Base-by-base conservation (phyloP, 2,113 vertebrate species). In the Clarias gariepinus region DNA sequence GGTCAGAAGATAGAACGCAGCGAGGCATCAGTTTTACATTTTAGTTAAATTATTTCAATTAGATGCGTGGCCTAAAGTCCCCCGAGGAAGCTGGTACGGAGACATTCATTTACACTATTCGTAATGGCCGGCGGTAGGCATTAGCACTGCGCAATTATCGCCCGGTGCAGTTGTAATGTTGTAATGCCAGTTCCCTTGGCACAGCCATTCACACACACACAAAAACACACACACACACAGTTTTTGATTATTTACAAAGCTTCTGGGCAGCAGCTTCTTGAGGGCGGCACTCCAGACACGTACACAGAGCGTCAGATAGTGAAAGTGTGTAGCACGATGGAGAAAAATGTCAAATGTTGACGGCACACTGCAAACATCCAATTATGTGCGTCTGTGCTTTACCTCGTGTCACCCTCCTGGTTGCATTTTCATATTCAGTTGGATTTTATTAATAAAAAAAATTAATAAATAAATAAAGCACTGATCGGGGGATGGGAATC, bases 111-210 rank as follows among this genome's bases (percentile, higher is more conserved):
- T 80, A 71, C 77, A 85, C 63, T 68, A 33, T 79, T 82, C 85
- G 78, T 85, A 85, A 85, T 79, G 19, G 66, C 53, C 60, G 68
- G 52, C 9, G 47, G 68, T 25, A 60, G 61, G 73, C 71, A 80
- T 80, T 80, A 30, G 58, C 53, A 21, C 74, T 30, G 80, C 33
- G 80, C 74, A 89, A 89, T 87, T 89, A 87, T 86, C 74, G 7
- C 83, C 60, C 77, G 41, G 85, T 36, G 52, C n/a, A 33, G 61
- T 66, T 83, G 79, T 47, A 47, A 47, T 47, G 63, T 69, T 71
- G 80, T 85, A 87, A 87, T 79, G 73, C 80, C 84, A 80, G 89
- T 80, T 87, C 86, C 88, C 79, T 69, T 79, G 83, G 25, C 30
- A 60, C 82, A 84, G 36, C 33, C 79, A 81, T 53, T 30, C 33